Evolutionary conservation across 2,888 invertebrate genomes (phyloP), one percentile per base, ranked within the genome.

Genomic region (Euplexia lucipara): DNA sequence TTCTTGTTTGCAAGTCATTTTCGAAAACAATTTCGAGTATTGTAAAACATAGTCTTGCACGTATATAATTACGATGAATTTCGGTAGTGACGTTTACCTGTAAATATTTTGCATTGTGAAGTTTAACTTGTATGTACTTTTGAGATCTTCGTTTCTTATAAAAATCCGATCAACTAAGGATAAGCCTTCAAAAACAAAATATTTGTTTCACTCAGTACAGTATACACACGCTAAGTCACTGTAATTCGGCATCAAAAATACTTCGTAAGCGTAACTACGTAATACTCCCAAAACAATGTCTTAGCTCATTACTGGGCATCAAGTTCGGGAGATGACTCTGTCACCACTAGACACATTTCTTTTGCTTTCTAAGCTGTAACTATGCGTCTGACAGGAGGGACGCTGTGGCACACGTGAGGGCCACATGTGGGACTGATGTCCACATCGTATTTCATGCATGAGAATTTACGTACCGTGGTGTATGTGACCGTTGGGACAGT

Each of bases 391-490:
- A 37, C 57, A 73, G 60, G 63, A 59, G 73, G 73, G 82, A 73
- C 67, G 71, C 41, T 47, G 67, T 26, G 60, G 53, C 73, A 73
- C 79, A 82, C 80, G 80, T 80, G 77, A 57, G 69, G 73, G 51
- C 63, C 81, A 83, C 84, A 85, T 86, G 85, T 85, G 84, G 66
- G 54, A 47, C 78, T 73, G 73, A 73, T 80, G 80, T 80, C 82
- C 82, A 79, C 85, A 82, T 76, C 76, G 66, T 74, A 61, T 75
- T 62, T 78, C 81, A 72, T 82, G 79, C 85, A 85, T 86, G 87
- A 84, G 88, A 87, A 86, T 83, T 82, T 82, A 86, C 84, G 78
- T 83, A 79, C 72, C 77, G 75, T 75, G 70, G 59, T 82, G 79
- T 83, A 81, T 80, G 69, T 67, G 68, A 47, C 70, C 75, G 61